Evolutionary conservation across 1,140 invertebrate species (phyloP).

Genomic region (Steinernema feltiae): DNA sequence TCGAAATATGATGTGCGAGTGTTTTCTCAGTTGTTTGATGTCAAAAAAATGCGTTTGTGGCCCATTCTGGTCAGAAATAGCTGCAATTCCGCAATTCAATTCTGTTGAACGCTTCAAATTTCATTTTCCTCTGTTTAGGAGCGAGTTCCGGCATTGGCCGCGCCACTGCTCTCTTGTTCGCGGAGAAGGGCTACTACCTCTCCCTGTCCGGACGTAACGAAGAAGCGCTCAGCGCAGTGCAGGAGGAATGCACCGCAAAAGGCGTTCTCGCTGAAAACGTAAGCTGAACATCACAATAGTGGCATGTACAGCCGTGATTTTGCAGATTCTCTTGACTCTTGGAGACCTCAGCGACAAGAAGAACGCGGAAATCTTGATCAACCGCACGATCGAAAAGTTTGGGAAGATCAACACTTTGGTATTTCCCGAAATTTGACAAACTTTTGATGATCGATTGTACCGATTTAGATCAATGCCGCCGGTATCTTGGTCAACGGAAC

Average conservation of each 20-base stretch:
- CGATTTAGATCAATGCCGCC: slow-evolving; percentile 72
- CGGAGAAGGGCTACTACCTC: slow-evolving; percentile 69
- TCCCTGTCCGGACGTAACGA: slow-evolving; percentile 71
- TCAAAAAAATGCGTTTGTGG: too few species aligned
- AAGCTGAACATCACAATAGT: slow-evolving; percentile 17
- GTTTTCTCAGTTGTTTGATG: too few species aligned
- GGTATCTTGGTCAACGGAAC: slow-evolving; percentile 74
- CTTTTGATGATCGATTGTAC: slow-evolving; percentile 5
- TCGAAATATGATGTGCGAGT: too few species aligned
- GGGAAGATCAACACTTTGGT: slow-evolving; percentile 35
- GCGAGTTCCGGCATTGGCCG: slow-evolving; percentile 80
- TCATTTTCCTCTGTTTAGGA: too few species aligned
- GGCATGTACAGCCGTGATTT: slow-evolving; percentile 30
- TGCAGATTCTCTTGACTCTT: slow-evolving; percentile 50
- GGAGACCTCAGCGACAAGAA: slow-evolving; percentile 40
- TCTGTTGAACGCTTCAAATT: too few species aligned
- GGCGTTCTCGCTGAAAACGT: slow-evolving; percentile 37
- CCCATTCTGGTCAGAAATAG: too few species aligned
- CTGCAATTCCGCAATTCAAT: too few species aligned
- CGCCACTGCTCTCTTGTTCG: slow-evolving; percentile 70
- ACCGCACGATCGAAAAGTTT: slow-evolving; percentile 28
- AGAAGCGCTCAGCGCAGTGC: slow-evolving; percentile 66
- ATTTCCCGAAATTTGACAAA: neutral
- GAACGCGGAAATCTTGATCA: slow-evolving; percentile 21
- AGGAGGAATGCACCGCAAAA: slow-evolving; percentile 64